phyloP scores from a whole-genome alignment of 2,113 vertebrate genomes.

The Gasterosteus nipponicus region DNA sequence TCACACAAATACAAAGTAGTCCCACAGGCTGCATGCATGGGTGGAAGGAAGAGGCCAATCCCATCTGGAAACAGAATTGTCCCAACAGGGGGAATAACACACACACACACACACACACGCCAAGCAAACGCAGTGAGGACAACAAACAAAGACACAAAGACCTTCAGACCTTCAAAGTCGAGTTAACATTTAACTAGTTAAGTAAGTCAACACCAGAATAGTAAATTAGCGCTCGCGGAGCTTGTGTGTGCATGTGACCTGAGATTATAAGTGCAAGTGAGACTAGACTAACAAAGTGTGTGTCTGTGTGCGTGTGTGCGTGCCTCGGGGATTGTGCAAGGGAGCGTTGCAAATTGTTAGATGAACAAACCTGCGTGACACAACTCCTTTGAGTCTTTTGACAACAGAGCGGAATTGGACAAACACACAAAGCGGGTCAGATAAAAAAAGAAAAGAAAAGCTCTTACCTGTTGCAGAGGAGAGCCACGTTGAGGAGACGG shows the following conservation, averaged over 20 bases:
- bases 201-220: slow-evolving; percentile 58
- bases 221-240: slow-evolving; percentile 57
- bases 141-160: slow-evolving; percentile 56
- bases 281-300: slow-evolving; percentile 22
- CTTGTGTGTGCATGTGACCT: slow-evolving; percentile 23
- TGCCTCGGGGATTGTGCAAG: slow-evolving; percentile 21
- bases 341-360: slow-evolving; percentile 43
- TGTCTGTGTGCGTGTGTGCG: slow-evolving; percentile 30
- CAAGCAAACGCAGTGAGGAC: slow-evolving; percentile 22
- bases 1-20: slow-evolving; percentile 43
- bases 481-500: neutral
- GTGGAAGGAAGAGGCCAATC: slow-evolving; percentile 53
- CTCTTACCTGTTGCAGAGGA: slow-evolving; percentile 64
- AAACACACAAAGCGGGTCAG: slow-evolving; percentile 16
- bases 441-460: neutral
- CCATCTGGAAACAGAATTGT: slow-evolving; percentile 48
- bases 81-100: slow-evolving; percentile 23
- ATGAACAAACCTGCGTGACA: slow-evolving; percentile 32
- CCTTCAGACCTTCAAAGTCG: slow-evolving; percentile 58
- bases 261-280: slow-evolving; percentile 17
- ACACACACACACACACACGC: neutral
- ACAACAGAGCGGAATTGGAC: slow-evolving; percentile 27
- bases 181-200: slow-evolving; percentile 69
- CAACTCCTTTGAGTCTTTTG: slow-evolving; percentile 11
- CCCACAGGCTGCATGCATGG: slow-evolving; percentile 34